Evolutionary conservation across 2,113 vertebrate genomes (phyloP), one percentile per base, ranked within the genome.

Genomic region (Bagarius yarrelli): DNA sequence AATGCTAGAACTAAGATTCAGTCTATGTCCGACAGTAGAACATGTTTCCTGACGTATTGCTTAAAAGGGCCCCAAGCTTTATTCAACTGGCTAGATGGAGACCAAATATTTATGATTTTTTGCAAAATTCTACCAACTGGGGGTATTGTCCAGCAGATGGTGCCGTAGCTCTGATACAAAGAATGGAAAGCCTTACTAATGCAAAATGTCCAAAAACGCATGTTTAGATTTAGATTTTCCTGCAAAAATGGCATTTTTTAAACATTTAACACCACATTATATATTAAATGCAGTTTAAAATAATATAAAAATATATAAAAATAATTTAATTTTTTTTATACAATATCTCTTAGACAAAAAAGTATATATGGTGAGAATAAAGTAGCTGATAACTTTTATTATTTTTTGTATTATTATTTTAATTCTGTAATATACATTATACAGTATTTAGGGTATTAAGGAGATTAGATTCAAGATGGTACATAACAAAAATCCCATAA

Each of bases 81-180:
- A n/a, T n/a, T n/a, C n/a, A n/a, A n/a, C n/a, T n/a, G n/a, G n/a
- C n/a, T n/a, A n/a, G n/a, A n/a, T n/a, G n/a, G n/a, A n/a, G n/a
- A n/a, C n/a, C n/a, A n/a, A n/a, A n/a, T n/a, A n/a, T n/a, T n/a
- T n/a, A n/a, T n/a, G n/a, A 14, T 8, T 13, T 19, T 40, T 60
- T 57, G 18, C 25, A 50, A 60, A 60, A 21, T 27, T n/a, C 32
- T 18, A 19, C 5, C 16, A 21, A 2, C 25, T 25, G 30, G 0
- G 16, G 12, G 12, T 64, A 53, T 32, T 73, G 57, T 81, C 79
- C 79, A 64, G 71, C 30, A 75, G 79, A 66, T 63, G 70, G 79
- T n/a, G 50, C 47, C 55, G 30, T 27, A 55, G 60, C 47, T 36
- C 57, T 63, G 67, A 36, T 30, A 59, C 53, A 32, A 30, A 73